Base-by-base conservation (phyloP, 2,113 vertebrate species). In the Thunnus thynnus region DNA sequence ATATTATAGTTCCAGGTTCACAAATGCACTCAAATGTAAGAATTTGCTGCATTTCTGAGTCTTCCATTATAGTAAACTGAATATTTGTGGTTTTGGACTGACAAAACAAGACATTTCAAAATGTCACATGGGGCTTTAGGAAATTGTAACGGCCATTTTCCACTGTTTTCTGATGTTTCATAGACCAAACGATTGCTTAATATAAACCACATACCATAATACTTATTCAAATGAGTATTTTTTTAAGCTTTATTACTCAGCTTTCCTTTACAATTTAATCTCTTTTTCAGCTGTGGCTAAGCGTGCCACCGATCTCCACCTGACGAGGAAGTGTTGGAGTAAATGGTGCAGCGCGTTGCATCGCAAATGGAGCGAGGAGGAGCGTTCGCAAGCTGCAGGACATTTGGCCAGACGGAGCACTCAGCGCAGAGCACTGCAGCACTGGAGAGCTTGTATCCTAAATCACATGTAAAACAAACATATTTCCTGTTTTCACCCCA, bases 391-490 rank as follows among this genome's bases (percentile, higher is more conserved):
- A 48, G 80, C 51, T 25, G 73, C 94, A 47, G 84, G 70, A 11
- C 80, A 65, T 7, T 85, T 96, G 72, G 95, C 94, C 72, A 36
- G 46, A 25, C 93, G 63, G 83, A 86, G 84, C 77, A 83, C 56
- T 0, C 87, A 96, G 25, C 25, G 86, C 41, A 92, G 92, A 82
- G 90, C 48, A 10, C 93, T 98, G 56, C 56, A 50, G 2, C 89
- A 1, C 75, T 98, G 97, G 97, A 96, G 78, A 84, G 87, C 88
- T 47, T 97, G 97, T 99, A 99, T 99, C 97, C 95, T 94, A 41
- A 63, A 20, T 57, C 44, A 13, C 44, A 48, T 22, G 52, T 22
- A 61, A 64, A 69, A 64, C 3, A 3, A n/a, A 69, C 47, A 54
- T 10, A 50, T 3, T 20, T 54, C 54, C 14, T 0, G 22, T 57